Percentiles rank a stretch among this genome's conserved stretches.
These are phyloP conservation scores for Drosophila nigromelanica DNA, from an alignment of 1,140 invertebrate genomes.

Conservation along the genomic window DNA sequence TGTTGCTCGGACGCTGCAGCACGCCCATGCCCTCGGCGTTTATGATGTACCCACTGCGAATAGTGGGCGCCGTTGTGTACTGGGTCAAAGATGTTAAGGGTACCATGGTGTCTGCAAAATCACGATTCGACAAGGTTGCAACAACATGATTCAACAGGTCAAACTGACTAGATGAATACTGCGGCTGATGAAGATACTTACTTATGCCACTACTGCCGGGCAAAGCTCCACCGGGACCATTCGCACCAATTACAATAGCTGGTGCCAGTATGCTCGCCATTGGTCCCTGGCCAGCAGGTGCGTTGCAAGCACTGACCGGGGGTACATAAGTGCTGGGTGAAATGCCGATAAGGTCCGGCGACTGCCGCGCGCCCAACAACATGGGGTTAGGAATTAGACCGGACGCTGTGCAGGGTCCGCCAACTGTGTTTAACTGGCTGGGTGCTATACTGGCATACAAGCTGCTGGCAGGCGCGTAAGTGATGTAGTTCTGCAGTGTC, in stretches of 20 bases:
- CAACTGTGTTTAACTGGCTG: conserved; percentile 48
- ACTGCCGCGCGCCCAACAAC: conserved; percentile 63
- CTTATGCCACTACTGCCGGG: conserved; percentile 69
- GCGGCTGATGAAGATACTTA: conserved; percentile 48
- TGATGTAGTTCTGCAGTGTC: conserved; percentile 71
- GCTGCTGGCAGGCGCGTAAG: conserved; percentile 66
- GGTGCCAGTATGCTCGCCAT: conserved; percentile 65
- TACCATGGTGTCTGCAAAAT: conserved; percentile 62
- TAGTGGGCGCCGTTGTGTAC: conserved; percentile 75
- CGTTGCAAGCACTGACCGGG: conserved; percentile 37
- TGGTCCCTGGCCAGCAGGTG: conserved; percentile 20
- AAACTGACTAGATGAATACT: not conserved
- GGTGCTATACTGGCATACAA: conserved; percentile 66
- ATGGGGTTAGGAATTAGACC: conserved; percentile 61
- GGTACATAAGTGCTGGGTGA: conserved; percentile 55
- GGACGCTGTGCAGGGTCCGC: conserved; percentile 9
- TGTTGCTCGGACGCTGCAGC: conserved; percentile 63
- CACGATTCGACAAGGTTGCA: conserved; percentile 4
- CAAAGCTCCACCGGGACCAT: conserved; percentile 24
- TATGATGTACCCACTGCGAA: conserved; percentile 71
- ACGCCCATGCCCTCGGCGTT: conserved; percentile 59
- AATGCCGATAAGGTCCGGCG: conserved; percentile 76
- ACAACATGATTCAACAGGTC: not conserved
- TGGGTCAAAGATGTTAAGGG: conserved; percentile 71
- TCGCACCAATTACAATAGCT: conserved; percentile 70